Base-by-base conservation (phyloP, 2,888 invertebrate species). In the Brenthis daphne region DNA sequence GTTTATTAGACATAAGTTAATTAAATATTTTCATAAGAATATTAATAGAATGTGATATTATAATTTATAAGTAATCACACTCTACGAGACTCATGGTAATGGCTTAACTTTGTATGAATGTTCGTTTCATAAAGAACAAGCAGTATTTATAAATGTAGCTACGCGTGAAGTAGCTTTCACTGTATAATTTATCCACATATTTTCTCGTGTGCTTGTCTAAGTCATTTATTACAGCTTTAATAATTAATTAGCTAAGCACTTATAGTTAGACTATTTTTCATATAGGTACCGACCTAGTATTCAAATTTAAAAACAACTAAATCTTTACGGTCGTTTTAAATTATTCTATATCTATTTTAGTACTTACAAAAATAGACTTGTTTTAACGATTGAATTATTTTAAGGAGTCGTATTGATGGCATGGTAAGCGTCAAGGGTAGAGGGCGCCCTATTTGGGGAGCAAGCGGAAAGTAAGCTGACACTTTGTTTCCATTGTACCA, bases 391-490 rank as follows among this genome's bases (percentile, higher is more conserved):
- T 50, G 65, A 70, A 74, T 71, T 76, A 76, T 77, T 77, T 70
- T 73, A 69, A 77, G 76, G 70, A 73, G 71, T 64, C 75, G 88
- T 88, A 84, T 88, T 83, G 87, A 86, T 88, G 82, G 84, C 85
- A 74, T 77, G 83, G 81, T 82, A 79, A 78, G 74, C 82, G 84
- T 82, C 81, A 82, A 85, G 89, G 89, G 89, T 88, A 88, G 78
- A 89, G 90, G 90, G 85, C 85, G 80, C 77, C 80, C 81, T 86
- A 83, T 85, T 85, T 85, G 78, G 75, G 82, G 83, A 81, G 77
- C 76, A 80, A 82, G 77, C 84, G 88, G 90, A 86, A 89, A 89
- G 89, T 88, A 90, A 91, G 87, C 83, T 87, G 90, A 65, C 33
- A 61, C 54, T 61, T 33, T 55, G 73, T 73, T 68, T 71, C 71